Evolutionary conservation across 2,888 invertebrate species (phyloP), one percentile per base, ranked within the genome.

Genomic region (Xanthorhoe designata): DNA sequence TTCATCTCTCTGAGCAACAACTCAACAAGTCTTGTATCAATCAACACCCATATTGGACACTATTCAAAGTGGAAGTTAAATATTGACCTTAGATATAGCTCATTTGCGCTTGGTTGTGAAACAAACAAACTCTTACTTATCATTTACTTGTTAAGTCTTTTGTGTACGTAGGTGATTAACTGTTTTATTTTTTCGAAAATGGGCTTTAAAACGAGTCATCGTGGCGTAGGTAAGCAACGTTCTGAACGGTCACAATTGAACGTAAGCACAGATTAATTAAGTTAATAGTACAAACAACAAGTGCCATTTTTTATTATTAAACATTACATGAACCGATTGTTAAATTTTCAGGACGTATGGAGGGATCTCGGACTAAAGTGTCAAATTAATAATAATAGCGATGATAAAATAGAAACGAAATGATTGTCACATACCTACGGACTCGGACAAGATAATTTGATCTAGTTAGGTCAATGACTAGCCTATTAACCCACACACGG

Each of bases 401-500:
- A 8, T 35, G 9, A n/a, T 9, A 10, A 9, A 45, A 45, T 45
- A 10, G 45, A 6, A 45, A n/a, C 8, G 3, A 38, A 38, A 8
- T 42, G 45, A 7, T 3, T 13, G 2, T 1, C 15, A 47, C 15
- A 17, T 17, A 13, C 1, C 13, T 13, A 35, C 54, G 13, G 24
- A 55, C 38, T 55, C 38, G 13, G 42, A 42, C 42, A 19, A 8
- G 42, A 42, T 55, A 45, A 60, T 72, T 73, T 56, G 60, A 66
- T 69, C 76, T 65, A 63, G 69, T 73, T 51, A 45, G 56, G 65
- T 65, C 56, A 66, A 62, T 71, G 74, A 74, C 63, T 72, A 60
- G 69, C 63, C 75, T 74, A 70, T 75, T 79, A 75, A 75, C 77
- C 76, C 70, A 70, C 52, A 64, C 64, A 18, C 56, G 42, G 45